Evolutionary conservation across 1,140 invertebrate species (phyloP).

Genomic region (Neotoxoptera formosana): DNA sequence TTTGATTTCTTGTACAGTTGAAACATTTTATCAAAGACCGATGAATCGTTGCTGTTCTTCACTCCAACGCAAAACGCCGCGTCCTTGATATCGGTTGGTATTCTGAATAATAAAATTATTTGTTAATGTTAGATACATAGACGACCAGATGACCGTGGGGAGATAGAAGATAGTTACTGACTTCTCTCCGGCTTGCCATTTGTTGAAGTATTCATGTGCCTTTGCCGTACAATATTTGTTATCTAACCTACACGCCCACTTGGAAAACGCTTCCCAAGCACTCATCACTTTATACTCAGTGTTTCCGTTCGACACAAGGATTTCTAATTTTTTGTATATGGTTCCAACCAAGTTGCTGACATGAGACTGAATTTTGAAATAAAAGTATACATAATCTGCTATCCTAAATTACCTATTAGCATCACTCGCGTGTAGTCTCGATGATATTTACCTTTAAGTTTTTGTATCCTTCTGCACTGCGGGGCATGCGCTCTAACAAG

Average conservation of each 20-base stretch:
- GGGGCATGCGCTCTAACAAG: conserved; percentile 16
- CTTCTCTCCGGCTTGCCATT: not conserved
- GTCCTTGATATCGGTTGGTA: conserved; percentile 55
- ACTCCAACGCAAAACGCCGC: conserved; percentile 56
- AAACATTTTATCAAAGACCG: conserved; percentile 45
- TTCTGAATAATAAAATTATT: conserved; percentile 32
- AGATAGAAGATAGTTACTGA: not conserved
- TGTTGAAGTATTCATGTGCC: not conserved
- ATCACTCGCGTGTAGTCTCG: no score
- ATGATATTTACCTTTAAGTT: conserved; percentile 3
- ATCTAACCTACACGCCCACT: not conserved
- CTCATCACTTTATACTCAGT: not conserved
- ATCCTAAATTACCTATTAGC: no score
- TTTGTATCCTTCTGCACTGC: conserved; percentile 68
- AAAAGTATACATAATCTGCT: no score
- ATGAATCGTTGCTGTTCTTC: not conserved
- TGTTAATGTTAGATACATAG: no score
- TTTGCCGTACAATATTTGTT: not conserved
- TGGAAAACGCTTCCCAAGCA: not conserved
- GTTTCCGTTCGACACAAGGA: not conserved
- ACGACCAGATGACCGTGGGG: no score
- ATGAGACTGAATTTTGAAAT: not conserved
- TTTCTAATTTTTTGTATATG: not conserved
- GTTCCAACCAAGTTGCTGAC: not conserved
- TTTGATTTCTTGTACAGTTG: conserved; percentile 30